These are phyloP conservation scores for Cyrtodaria siliqua DNA, from an alignment of 2,888 invertebrate species.

Conservation along the genomic window DNA sequence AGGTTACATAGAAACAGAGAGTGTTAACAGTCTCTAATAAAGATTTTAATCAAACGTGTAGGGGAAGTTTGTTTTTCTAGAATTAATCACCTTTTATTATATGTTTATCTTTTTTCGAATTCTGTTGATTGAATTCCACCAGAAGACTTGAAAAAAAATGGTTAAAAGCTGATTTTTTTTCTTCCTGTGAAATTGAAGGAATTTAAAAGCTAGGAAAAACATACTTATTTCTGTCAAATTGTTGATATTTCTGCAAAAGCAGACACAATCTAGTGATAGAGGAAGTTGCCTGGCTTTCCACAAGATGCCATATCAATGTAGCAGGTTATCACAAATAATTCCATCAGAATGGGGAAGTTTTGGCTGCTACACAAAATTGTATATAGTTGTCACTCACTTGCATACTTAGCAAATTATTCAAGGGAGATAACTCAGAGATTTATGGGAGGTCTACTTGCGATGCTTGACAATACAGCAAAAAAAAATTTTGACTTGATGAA, in stretches of 20 bases:
- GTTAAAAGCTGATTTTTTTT: too few relatives aligned
- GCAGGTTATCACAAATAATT: constrained; percentile 36
- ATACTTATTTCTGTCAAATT: constrained; percentile 33
- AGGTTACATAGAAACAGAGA: too few relatives aligned
- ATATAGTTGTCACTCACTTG: constrained; percentile 38
- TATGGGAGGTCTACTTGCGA: constrained; percentile 39
- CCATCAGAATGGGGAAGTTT: constrained; percentile 13
- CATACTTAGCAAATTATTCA: constrained; percentile 43
- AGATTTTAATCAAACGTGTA: too few relatives aligned
- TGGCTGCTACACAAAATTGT: constrained; percentile 33
- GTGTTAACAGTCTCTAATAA: too few relatives aligned
- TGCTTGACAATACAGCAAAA: constrained; percentile 1
- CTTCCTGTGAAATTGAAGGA: too few relatives aligned
- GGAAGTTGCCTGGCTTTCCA: constrained; percentile 13
- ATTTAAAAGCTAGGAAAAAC: background rate
- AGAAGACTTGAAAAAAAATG: too few relatives aligned
- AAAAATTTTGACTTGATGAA: too few relatives aligned
- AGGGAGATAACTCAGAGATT: constrained; percentile 28
- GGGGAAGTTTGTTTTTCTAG: too few relatives aligned
- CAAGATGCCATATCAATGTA: constrained; percentile 9
- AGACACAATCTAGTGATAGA: constrained; percentile 17
- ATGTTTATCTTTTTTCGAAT: too few relatives aligned
- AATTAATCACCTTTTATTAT: too few relatives aligned
- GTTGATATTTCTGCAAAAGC: constrained; percentile 16
- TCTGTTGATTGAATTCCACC: too few relatives aligned